Conservation (phyloP, 2,797 vertebrate species). For the Thripadectes ignobilis region DNA sequence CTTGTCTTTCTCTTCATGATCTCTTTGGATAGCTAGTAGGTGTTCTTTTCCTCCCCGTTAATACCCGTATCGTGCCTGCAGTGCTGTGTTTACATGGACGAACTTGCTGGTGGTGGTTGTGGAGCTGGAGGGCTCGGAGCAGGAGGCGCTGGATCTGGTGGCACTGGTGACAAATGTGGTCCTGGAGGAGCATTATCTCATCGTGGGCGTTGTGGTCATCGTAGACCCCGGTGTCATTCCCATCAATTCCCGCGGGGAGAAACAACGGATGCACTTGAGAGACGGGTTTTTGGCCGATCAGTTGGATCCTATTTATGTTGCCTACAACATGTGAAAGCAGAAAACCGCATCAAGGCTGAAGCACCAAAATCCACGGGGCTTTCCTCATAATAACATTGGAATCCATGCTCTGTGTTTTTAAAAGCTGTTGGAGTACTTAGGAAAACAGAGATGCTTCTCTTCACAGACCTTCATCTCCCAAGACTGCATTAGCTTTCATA, state of each 20-base stretch:
- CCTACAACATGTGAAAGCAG: constrained; percentile 91
- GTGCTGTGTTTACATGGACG: constrained; percentile 96
- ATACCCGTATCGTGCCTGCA: neutral
- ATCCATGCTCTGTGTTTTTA: neutral
- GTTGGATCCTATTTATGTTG: constrained; percentile 96
- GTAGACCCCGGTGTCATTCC: constrained; percentile 96
- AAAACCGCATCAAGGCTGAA: constrained; percentile 43
- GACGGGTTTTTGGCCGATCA: constrained; percentile 96
- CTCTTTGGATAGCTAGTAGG: neutral
- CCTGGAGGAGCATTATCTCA: constrained; percentile 95
- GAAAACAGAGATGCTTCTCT: neutral
- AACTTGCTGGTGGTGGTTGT: constrained; percentile 96
- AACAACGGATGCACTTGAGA: constrained; percentile 97
- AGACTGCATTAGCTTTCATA: neutral
- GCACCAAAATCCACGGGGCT: constrained; percentile 60
- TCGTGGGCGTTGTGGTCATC: constrained; percentile 94
- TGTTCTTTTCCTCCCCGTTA: neutral
- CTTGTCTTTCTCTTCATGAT: neutral
- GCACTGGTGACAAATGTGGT: constrained; percentile 93
- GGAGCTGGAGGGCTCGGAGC: constrained; percentile 93
- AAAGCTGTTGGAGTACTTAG: constrained; percentile 16
- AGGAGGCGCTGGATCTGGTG: constrained; percentile 93
- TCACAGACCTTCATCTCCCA: neutral
- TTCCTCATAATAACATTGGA: neutral
- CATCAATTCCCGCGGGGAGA: constrained; percentile 95